A percentile compares a stretch with the other conserved stretches of the same genome.
phyloP scores from a whole-genome alignment of 2,888 invertebrate genomes.

The Apocheima hispidaria region DNA sequence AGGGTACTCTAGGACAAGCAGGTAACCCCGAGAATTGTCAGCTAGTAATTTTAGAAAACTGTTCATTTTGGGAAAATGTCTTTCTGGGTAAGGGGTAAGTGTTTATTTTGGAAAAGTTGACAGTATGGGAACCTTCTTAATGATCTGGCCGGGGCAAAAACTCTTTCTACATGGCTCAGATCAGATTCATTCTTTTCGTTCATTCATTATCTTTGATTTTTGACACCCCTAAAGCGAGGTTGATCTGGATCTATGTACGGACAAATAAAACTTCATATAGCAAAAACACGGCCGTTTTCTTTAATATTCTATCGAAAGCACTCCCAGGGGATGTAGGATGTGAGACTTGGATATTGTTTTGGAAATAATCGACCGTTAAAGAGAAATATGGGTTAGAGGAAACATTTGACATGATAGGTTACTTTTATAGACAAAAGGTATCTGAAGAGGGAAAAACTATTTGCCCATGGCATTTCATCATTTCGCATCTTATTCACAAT shows the following conservation, averaged over 20 bases:
- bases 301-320: constrained; percentile 52
- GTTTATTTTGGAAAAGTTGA: too few relatives aligned
- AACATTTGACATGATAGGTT: constrained; percentile 14
- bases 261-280: constrained; percentile 48
- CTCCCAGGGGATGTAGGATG: constrained; percentile 29
- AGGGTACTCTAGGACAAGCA: too few relatives aligned
- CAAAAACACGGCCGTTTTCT: constrained; percentile 41
- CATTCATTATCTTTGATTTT: background rate
- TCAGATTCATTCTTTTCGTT: too few relatives aligned
- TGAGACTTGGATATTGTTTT: constrained; percentile 34
- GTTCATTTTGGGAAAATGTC: too few relatives aligned
- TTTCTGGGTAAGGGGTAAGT: too few relatives aligned
- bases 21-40: too few relatives aligned
- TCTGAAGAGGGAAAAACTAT: background rate
- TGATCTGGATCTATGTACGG: constrained; percentile 25
- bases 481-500: too few relatives aligned
- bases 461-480: background rate
- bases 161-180: too few relatives aligned
- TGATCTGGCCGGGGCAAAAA: too few relatives aligned
- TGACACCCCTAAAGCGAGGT: constrained; percentile 30
- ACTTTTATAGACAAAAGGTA: background rate
- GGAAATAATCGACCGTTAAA: constrained; percentile 31
- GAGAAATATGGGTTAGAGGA: constrained; percentile 18
- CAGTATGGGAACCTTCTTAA: too few relatives aligned
- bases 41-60: too few relatives aligned